Evolutionary conservation across 2,888 invertebrate species (phyloP), one percentile per base, ranked within the genome.

Genomic region (Drosophila algonquin): DNA sequence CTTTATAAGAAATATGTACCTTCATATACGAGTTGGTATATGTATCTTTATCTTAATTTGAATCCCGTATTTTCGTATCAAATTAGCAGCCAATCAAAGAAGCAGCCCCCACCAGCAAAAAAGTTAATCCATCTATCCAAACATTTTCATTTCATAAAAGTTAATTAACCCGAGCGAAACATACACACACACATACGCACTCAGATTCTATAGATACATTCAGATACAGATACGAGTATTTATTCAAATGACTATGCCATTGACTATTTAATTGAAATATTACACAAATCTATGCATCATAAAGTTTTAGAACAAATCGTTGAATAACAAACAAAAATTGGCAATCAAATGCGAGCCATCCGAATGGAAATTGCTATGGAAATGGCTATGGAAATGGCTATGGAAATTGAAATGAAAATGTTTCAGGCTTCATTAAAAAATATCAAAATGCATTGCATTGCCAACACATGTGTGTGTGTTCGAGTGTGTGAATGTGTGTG

Each of bases 291-390:
- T 56, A 80, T 84, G 87, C 80, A 65, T 77, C 80, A 89, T 88
- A 82, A 89, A 87, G 79, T 84, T 79, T 81, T 83, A 89, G 84
- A 89, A 82, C 79, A 81, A 83, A 89, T 82, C 78, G 76, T 83
- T 73, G 73, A 78, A 75, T 59, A 77, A 86, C 83, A 77, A 78
- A 70, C 70, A 75, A 79, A 63, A 77, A 65, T 64, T 48, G 74
- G 65, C 77, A 74, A 79, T 77, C 69, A 75, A 77, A 77, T 40
- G 40, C 40, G 40, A 40, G 40, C 40, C 40, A 52, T 57, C 50
- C 40, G 14, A 47, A 46, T 40, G 40, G 27, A 48, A 30, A 52
- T 46, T 1, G 32, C 32, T 10, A 32, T 32, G 32, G 46, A 8
- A 67, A 55, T 61, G 55, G 3, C 44, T 56, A 70, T 68, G 51